phyloP scores from a whole-genome alignment of 2,113 vertebrate species.

The Grus americana region DNA sequence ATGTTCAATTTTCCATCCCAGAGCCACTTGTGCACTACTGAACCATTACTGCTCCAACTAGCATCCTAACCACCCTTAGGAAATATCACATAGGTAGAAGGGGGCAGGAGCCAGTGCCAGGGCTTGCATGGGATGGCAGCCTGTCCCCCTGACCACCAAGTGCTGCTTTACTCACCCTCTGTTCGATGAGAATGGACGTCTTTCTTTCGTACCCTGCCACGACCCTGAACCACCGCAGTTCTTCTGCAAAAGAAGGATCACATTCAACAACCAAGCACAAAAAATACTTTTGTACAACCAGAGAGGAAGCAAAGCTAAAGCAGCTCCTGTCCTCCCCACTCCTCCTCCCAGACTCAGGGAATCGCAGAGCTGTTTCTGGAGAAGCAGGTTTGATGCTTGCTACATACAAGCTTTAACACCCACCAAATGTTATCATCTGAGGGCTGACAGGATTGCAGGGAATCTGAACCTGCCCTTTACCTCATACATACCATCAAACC shows the following conservation, averaged over 20 bases:
- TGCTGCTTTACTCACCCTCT: slow-evolving; percentile 44
- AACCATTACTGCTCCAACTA: background rate
- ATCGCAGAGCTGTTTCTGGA: background rate
- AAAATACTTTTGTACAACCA: background rate
- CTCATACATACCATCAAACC: background rate
- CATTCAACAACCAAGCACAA: background rate
- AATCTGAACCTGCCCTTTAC: background rate
- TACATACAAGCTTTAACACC: background rate
- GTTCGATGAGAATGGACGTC: background rate
- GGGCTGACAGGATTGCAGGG: background rate
- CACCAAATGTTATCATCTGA: background rate
- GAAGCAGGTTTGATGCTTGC: background rate
- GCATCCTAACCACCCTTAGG: background rate
- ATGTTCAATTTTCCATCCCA: background rate
- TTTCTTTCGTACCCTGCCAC: background rate
- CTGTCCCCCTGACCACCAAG: no score
- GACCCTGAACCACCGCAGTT: background rate
- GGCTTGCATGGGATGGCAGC: no score
- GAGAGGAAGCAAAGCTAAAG: background rate
- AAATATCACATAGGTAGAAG: rapidly evolving
- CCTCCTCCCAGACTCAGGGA: background rate
- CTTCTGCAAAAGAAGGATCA: slow-evolving; percentile 26
- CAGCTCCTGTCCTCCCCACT: background rate
- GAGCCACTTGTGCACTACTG: background rate
- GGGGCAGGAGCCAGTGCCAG: background rate